These are phyloP conservation scores for Flexamia atlantica DNA, from an alignment of 2,888 invertebrate genomes.

Conservation along the genomic window DNA sequence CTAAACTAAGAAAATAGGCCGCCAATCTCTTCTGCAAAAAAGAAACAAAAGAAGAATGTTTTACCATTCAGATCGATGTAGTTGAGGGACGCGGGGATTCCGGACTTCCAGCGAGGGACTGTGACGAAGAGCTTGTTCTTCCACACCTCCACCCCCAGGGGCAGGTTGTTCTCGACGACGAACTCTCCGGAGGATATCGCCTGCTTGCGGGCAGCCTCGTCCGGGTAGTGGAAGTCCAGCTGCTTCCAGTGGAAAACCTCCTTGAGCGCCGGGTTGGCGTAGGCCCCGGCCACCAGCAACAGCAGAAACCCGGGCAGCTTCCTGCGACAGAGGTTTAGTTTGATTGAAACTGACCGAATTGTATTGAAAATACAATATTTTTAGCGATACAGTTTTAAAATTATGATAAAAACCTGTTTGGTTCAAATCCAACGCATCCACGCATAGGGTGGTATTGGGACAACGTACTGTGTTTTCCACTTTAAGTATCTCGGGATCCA, in stretches of 20 bases:
- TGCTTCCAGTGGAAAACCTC: constrained; percentile 85
- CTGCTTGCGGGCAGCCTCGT: constrained; percentile 78
- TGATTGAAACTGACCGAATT: too few species aligned
- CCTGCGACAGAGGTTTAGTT: constrained; percentile 29
- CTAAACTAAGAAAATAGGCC: too few species aligned
- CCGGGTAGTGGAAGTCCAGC: constrained; percentile 83
- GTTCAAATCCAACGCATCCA: too few species aligned
- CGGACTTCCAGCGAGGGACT: constrained; percentile 85
- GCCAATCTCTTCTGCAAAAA: too few species aligned
- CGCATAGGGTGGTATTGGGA: too few species aligned
- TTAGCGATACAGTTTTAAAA: too few species aligned
- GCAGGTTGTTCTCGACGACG: constrained; percentile 82
- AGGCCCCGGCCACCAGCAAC: neutral
- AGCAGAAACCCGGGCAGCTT: neutral
- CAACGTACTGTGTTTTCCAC: too few species aligned
- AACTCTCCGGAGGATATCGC: constrained; percentile 81
- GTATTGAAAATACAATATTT: too few species aligned
- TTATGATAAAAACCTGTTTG: too few species aligned
- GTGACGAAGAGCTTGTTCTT: constrained; percentile 79
- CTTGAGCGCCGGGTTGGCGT: constrained; percentile 73
- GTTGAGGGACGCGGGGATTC: constrained; percentile 84
- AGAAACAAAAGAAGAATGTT: too few species aligned
- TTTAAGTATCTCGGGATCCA: too few species aligned
- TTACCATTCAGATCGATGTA: constrained; percentile 78
- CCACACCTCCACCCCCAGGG: constrained; percentile 85